Percentiles rank a stretch among this genome's conserved stretches.
Conservation (phyloP, 1,140 invertebrate species). For the Lepidostoma basale region DNA sequence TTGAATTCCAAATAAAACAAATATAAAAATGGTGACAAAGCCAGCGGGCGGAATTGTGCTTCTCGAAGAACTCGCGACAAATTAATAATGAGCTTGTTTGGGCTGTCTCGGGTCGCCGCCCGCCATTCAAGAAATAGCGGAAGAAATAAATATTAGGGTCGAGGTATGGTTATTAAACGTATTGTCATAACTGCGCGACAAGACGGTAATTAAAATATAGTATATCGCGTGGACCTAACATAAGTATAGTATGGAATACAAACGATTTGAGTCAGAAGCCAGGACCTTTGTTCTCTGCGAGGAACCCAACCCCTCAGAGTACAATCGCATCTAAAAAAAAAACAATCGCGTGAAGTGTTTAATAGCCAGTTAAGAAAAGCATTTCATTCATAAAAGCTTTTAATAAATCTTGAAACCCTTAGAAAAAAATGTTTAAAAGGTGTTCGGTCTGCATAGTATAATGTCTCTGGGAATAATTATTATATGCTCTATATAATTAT, state of each 20-base stretch:
- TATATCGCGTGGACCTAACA: neutral
- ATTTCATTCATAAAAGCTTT: neutral
- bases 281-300: neutral
- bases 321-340: neutral
- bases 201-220: conserved; percentile 18
- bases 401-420: too few species aligned
- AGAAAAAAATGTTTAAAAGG: too few species aligned
- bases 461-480: too few species aligned
- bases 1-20: too few species aligned
- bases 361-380: conserved; percentile 16
- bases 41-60: too few species aligned
- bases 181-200: neutral
- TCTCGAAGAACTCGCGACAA: neutral
- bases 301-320: neutral
- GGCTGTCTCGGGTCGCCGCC: neutral
- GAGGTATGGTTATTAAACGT: neutral
- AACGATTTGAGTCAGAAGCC: neutral
- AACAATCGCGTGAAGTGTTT: conserved; percentile 6
- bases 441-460: too few species aligned
- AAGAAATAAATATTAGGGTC: neutral
- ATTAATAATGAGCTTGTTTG: neutral
- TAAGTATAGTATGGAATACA: conserved; percentile 24
- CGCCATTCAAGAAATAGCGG: conserved; percentile 1
- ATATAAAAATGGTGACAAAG: too few species aligned
- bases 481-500: too few species aligned